Evolutionary conservation across 2,113 vertebrate genomes (phyloP).

Genomic region (Promerops cafer): DNA sequence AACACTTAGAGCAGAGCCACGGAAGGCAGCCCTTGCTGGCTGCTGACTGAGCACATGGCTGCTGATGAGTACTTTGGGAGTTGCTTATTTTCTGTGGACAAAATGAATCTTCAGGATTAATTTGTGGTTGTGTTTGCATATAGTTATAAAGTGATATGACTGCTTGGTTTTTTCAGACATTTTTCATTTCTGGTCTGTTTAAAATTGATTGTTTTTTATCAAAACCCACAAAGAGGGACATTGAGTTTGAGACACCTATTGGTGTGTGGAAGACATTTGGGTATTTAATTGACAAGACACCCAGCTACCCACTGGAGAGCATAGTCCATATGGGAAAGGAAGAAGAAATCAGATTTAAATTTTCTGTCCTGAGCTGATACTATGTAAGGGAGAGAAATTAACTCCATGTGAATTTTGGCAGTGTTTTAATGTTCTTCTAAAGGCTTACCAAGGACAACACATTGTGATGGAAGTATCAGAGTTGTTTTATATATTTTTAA

Average conservation of each 20-base stretch:
- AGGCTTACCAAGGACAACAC: not conserved
- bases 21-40: not conserved
- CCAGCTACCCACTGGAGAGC: not conserved
- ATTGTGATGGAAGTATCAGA: not conserved
- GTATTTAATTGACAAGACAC: not conserved
- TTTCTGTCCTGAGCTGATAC: not conserved
- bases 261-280: not conserved
- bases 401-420: not conserved
- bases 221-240: not conserved
- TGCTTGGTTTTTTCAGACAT: not conserved
- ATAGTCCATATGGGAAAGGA: fast-evolving
- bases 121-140: not conserved
- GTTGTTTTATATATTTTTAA: not conserved
- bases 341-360: not conserved
- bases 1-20: not conserved
- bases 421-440: not conserved
- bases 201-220: not conserved
- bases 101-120: not conserved
- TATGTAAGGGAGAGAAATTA: not conserved
- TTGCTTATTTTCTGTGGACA: not conserved
- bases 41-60: not conserved
- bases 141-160: not conserved
- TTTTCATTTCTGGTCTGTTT: not conserved
- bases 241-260: not conserved
- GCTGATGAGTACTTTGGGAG: not conserved